Conservation (phyloP, 2,797 vertebrate species). For the Tinamus major region DNA sequence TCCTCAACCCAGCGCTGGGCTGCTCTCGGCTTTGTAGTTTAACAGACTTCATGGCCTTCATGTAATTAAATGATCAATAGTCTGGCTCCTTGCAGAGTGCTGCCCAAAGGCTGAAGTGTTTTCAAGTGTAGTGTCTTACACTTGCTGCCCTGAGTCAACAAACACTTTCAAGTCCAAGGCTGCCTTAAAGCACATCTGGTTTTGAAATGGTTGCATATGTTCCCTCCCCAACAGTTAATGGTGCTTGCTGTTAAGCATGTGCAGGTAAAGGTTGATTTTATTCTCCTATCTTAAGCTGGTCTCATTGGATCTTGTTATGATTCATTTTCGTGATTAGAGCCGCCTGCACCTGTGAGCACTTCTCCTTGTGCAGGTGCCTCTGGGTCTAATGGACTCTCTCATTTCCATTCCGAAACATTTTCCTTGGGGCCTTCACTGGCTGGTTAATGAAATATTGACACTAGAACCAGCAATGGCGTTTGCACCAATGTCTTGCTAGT, state of each 20-base stretch:
- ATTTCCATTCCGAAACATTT: background rate
- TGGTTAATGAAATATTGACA: background rate
- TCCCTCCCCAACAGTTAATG: background rate
- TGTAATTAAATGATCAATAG: background rate
- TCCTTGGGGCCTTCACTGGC: background rate
- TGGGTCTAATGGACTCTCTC: background rate
- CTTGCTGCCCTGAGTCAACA: background rate
- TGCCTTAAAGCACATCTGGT: background rate
- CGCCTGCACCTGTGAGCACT: accelerated
- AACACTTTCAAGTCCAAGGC: background rate
- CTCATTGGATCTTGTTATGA: background rate
- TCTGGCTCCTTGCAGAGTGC: background rate
- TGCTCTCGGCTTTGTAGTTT: background rate
- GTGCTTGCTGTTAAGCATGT: background rate
- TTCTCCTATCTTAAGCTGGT: background rate
- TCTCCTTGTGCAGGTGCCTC: background rate
- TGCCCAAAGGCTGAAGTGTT: background rate
- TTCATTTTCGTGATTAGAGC: background rate
- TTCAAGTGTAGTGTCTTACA: background rate
- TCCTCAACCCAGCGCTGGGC: background rate
- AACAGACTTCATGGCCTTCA: background rate
- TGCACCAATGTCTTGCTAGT: background rate
- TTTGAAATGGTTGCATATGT: background rate
- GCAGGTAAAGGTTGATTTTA: background rate
- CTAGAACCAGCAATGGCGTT: background rate